These are phyloP conservation scores for Amniataba percoides DNA, from an alignment of 2,797 vertebrate species.

Conservation along the genomic window DNA sequence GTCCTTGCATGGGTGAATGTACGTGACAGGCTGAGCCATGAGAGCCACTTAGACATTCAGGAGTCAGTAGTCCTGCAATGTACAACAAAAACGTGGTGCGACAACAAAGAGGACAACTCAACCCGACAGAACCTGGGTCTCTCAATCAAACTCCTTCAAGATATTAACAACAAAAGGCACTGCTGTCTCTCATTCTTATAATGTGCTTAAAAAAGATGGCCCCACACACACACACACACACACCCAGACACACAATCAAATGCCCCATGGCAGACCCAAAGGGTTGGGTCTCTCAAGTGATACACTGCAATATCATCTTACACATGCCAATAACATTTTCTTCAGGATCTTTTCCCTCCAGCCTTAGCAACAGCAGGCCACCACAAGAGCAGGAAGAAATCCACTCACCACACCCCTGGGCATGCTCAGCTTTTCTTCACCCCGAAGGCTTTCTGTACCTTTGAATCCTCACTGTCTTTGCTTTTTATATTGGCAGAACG, in stretches of 20 bases:
- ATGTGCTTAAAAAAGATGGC: slow-evolving; percentile 13
- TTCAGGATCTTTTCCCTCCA: slow-evolving; percentile 44
- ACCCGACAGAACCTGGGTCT: slow-evolving; percentile 13
- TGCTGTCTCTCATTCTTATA: slow-evolving; percentile 15
- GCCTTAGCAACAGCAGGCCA: slow-evolving; percentile 61
- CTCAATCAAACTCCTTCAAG: slow-evolving; percentile 10
- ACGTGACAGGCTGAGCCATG: slow-evolving; percentile 32
- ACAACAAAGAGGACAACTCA: slow-evolving; percentile 30
- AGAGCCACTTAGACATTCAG: slow-evolving; percentile 23
- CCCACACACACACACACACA: background rate
- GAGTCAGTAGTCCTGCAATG: slow-evolving; percentile 39
- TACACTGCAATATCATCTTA: slow-evolving; percentile 28
- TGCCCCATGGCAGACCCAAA: background rate
- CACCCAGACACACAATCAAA: background rate
- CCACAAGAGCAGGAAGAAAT: slow-evolving; percentile 57
- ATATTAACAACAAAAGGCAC: slow-evolving; percentile 38
- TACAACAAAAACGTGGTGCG: slow-evolving; percentile 25
- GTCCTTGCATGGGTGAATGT: slow-evolving; percentile 30
- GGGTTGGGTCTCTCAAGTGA: slow-evolving; percentile 32
- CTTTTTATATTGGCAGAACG: slow-evolving; percentile 38
- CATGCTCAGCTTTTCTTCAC: slow-evolving; percentile 44
- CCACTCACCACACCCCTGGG: slow-evolving; percentile 61
- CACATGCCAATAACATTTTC: slow-evolving; percentile 17
- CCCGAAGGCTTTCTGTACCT: slow-evolving; percentile 58
- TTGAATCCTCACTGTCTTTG: slow-evolving; percentile 53